Conservation (phyloP, 2,888 invertebrate species). For the Crioceris asparagi region DNA sequence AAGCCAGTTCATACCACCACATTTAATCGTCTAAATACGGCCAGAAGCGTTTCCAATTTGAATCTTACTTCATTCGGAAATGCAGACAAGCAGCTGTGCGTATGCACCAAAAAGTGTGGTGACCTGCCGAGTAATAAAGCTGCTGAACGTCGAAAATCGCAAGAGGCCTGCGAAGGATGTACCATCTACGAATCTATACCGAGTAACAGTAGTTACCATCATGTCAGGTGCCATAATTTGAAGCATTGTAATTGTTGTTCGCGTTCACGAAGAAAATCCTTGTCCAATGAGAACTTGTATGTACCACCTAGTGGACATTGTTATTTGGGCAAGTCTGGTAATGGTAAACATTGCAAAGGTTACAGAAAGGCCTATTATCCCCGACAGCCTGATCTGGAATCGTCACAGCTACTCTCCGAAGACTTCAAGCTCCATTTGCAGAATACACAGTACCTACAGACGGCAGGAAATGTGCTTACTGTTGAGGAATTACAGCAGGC, state of each 20-base stretch:
- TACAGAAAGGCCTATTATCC: constrained; percentile 33
- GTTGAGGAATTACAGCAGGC: constrained; percentile 47
- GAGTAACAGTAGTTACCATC: constrained; percentile 25
- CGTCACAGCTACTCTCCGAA: constrained; percentile 56
- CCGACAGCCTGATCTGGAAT: constrained; percentile 41
- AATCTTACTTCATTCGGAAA: constrained; percentile 33
- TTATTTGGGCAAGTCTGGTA: constrained; percentile 30
- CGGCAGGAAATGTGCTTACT: constrained; percentile 53
- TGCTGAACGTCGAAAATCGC: constrained; percentile 26
- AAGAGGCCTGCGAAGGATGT: constrained; percentile 34
- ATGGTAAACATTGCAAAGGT: constrained; percentile 27
- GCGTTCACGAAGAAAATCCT: constrained; percentile 41
- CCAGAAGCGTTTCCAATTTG: constrained; percentile 40
- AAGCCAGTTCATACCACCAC: constrained; percentile 31
- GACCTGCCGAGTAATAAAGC: constrained; percentile 13
- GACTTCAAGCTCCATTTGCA: constrained; percentile 62
- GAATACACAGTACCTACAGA: constrained; percentile 62
- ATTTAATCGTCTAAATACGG: constrained; percentile 41
- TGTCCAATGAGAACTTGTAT: constrained; percentile 51
- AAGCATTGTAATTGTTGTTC: constrained; percentile 31
- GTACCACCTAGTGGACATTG: constrained; percentile 40
- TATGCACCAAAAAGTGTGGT: constrained; percentile 24
- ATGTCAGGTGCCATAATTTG: constrained; percentile 25
- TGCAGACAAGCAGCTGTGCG: constrained; percentile 25
- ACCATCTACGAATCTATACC: constrained; percentile 34